These are phyloP conservation scores for Peribatodes rhomboidaria DNA, from an alignment of 2,888 invertebrate species.

Conservation along the genomic window DNA sequence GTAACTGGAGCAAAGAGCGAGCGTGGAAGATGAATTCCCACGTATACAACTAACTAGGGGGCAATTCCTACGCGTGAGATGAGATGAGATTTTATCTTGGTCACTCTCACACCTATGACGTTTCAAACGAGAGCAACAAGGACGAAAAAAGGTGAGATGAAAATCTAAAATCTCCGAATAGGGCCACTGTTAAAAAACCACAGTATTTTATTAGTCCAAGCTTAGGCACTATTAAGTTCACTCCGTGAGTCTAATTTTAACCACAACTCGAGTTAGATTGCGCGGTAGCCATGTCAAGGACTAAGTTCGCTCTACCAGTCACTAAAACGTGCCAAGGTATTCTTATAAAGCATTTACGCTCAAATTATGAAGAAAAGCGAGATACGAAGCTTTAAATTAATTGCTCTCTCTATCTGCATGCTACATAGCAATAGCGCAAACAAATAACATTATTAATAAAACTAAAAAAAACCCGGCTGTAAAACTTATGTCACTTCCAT, in stretches of 20 bases:
- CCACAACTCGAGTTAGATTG: slow-evolving; percentile 35
- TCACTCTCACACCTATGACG: too few relatives aligned
- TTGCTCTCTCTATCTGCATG: not conserved
- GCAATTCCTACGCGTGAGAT: too few relatives aligned
- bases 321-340: slow-evolving; percentile 23
- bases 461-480: too few relatives aligned
- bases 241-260: slow-evolving; percentile 28
- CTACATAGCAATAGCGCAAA: not conserved
- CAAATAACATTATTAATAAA: too few relatives aligned
- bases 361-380: slow-evolving; percentile 2
- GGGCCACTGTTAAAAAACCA: too few relatives aligned
- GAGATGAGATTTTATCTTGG: too few relatives aligned
- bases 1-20: not conserved
- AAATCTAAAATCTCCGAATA: too few relatives aligned
- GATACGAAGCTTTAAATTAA: not conserved
- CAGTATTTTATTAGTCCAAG: slow-evolving; percentile 13
- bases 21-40: not conserved
- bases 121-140: too few relatives aligned
- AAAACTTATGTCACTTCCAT: too few relatives aligned
- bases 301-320: slow-evolving; percentile 19
- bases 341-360: slow-evolving; percentile 1
- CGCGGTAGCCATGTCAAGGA: slow-evolving; percentile 48
- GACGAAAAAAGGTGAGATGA: too few relatives aligned
- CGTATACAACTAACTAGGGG: slow-evolving; percentile 16
- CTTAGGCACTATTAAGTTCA: slow-evolving; percentile 20